Conservation (phyloP, 2,113 vertebrate species). For the Erythrocercus mccallii region DNA sequence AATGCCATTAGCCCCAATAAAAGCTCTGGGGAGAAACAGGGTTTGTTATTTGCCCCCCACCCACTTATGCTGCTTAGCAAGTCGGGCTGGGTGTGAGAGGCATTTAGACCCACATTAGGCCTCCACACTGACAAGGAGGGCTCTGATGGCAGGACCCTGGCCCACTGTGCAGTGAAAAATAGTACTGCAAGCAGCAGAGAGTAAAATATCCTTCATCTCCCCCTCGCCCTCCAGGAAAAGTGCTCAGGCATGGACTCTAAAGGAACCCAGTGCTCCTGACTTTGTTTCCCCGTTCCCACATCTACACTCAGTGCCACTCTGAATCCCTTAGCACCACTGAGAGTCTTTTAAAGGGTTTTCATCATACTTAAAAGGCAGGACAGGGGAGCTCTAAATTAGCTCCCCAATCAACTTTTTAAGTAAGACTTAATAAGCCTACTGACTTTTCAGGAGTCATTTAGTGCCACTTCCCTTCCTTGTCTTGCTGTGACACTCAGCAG, state of each 20-base stretch:
- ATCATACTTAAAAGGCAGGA: constrained; percentile 57
- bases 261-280: not conserved
- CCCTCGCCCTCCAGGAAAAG: not conserved
- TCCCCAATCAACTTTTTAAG: constrained; percentile 67
- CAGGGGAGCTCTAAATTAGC: constrained; percentile 56
- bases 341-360: constrained; percentile 52
- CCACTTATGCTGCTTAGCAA: not conserved
- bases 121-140: not conserved
- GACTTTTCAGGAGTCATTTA: constrained; percentile 58
- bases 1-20: not conserved
- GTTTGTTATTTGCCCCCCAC: not conserved
- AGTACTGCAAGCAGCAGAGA: not conserved
- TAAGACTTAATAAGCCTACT: constrained; percentile 58
- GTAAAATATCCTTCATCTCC: not conserved
- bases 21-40: not conserved
- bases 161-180: not conserved
- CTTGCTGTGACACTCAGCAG: constrained; percentile 67
- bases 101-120: not conserved
- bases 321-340: constrained; percentile 21
- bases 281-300: constrained; percentile 9
- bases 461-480: constrained; percentile 63
- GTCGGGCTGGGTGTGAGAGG: not conserved
- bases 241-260: not conserved
- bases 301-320: constrained; percentile 22
- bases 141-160: not conserved